Evolutionary conservation across 2,888 invertebrate species (phyloP).

Genomic region (Oxycera nigricornis): DNA sequence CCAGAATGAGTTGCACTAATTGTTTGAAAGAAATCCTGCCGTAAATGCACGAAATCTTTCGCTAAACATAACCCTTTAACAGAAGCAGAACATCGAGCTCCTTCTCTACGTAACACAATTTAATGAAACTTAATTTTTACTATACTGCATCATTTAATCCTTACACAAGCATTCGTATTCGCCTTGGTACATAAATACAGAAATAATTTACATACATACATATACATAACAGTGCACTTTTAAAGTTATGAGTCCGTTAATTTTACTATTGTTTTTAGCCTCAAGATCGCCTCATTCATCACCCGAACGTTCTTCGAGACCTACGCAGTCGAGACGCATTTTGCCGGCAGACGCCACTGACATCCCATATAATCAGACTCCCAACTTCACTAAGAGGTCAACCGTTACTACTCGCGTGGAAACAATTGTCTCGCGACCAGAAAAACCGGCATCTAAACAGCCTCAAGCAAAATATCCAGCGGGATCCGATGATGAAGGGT

Average conservation of each 20-base stretch:
- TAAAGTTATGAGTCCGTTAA: too few relatives aligned
- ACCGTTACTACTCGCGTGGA: slow-evolving; percentile 43
- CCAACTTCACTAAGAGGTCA: slow-evolving; percentile 30
- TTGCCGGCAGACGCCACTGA: slow-evolving; percentile 2
- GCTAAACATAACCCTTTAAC: neutral
- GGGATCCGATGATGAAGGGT: slow-evolving; percentile 49
- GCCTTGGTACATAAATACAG: too few relatives aligned
- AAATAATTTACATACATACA: too few relatives aligned
- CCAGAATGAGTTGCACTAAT: neutral
- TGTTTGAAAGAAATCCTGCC: neutral
- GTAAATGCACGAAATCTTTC: neutral
- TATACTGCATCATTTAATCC: too few relatives aligned
- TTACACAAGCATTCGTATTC: too few relatives aligned
- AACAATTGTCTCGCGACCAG: neutral
- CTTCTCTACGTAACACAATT: neutral
- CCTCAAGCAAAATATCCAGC: slow-evolving; percentile 39
- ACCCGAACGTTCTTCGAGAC: slow-evolving; percentile 42
- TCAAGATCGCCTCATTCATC: slow-evolving; percentile 42
- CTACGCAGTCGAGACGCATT: neutral
- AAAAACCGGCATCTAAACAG: slow-evolving; percentile 38
- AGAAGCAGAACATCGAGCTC: neutral
- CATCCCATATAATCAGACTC: neutral
- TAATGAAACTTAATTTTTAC: too few relatives aligned
- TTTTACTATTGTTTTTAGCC: slow-evolving; percentile 33
- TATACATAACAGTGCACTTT: too few relatives aligned